Evolutionary conservation across 2,888 invertebrate species (phyloP).

Genomic region (Nomada hirtipes): DNA sequence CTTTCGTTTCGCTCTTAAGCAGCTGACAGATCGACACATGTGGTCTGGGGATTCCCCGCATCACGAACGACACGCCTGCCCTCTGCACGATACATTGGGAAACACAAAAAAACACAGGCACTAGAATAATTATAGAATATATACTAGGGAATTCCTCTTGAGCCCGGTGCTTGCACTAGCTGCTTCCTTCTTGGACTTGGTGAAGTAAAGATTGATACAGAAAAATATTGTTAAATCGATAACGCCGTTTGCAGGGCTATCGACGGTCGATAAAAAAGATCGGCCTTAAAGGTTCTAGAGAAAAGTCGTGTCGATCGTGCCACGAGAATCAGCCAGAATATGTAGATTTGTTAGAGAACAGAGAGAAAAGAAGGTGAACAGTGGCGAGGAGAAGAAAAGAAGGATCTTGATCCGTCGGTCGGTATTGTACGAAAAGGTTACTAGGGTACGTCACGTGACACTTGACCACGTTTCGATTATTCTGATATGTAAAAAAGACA

Average conservation of each 20-base stretch:
- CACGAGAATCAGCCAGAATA: conserved; percentile 32
- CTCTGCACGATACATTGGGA: not conserved
- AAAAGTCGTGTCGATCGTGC: conserved; percentile 35
- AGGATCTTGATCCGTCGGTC: conserved; percentile 22
- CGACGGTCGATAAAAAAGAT: not conserved
- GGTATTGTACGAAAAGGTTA: not conserved
- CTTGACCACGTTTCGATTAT: not conserved
- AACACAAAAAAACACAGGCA: not conserved
- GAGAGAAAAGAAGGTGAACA: conserved; percentile 34
- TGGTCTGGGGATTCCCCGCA: conserved; percentile 34
- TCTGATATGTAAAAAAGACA: not conserved
- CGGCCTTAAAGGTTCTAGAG: not conserved
- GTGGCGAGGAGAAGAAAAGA: conserved; percentile 34
- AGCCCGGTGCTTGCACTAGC: not conserved
- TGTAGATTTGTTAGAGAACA: conserved; percentile 29
- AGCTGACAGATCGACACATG: conserved; percentile 29
- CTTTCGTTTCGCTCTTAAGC: conserved; percentile 15
- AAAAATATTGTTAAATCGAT: not conserved
- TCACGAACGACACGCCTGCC: conserved; percentile 39
- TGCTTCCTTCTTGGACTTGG: not conserved
- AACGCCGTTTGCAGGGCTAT: not conserved
- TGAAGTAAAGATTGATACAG: not conserved
- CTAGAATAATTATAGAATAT: not conserved
- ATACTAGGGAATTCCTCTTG: not conserved
- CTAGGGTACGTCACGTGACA: not conserved